phyloP scores from a whole-genome alignment of 2,797 vertebrate genomes.

The Cryptoprocta ferox region DNA sequence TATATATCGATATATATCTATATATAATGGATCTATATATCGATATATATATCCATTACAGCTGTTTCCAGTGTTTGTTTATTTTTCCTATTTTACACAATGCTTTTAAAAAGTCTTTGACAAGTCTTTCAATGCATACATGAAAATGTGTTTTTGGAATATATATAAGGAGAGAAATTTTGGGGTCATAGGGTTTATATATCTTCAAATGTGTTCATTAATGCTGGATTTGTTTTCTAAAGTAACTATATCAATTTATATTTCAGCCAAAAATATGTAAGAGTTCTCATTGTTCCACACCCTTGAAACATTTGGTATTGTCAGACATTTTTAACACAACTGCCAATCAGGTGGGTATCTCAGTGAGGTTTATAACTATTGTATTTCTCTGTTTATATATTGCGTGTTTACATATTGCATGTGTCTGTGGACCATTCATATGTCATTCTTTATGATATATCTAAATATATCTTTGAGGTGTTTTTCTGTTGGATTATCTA shows the following conservation, averaged over 20 bases:
- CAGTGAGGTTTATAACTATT: neutral
- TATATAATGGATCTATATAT: neutral
- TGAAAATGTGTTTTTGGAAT: neutral
- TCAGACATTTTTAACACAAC: neutral
- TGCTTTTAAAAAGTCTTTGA: neutral
- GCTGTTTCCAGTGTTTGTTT: neutral
- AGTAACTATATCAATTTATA: neutral
- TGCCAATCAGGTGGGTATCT: neutral
- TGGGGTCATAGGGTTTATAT: neutral
- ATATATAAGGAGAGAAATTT: neutral
- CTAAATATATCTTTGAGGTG: neutral
- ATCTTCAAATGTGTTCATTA: slow-evolving; percentile 2
- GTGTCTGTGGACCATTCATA: neutral
- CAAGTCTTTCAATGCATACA: neutral
- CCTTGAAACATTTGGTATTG: neutral
- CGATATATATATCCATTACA: neutral
- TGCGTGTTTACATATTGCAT: neutral
- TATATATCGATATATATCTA: neutral
- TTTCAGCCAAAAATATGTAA: neutral
- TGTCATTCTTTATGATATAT: neutral
- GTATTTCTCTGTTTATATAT: neutral
- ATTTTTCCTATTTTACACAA: neutral
- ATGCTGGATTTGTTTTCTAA: neutral
- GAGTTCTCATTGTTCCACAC: neutral
- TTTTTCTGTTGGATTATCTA: slow-evolving; percentile 10